A percentile compares a stretch with the other conserved stretches of the same genome.
Conservation (phyloP, 2,888 invertebrate species). For the Amphimallon solstitiale region DNA sequence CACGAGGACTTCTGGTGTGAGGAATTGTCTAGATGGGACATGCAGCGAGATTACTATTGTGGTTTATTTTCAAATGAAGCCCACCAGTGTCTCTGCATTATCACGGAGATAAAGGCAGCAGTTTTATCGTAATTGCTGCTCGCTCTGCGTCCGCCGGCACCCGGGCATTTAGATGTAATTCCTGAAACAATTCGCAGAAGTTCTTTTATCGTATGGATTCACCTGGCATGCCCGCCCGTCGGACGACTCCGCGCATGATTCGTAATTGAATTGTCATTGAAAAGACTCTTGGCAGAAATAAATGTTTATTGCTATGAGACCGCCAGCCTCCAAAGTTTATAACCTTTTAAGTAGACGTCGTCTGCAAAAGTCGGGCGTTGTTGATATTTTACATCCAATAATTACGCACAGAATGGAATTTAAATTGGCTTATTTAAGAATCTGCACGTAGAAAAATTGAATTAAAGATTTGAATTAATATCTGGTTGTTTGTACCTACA, state of each 20-base stretch:
- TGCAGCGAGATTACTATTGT: constrained; percentile 40
- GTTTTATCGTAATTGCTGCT: constrained; percentile 47
- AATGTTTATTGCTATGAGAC: constrained; percentile 2
- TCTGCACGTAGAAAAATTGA: too few species aligned
- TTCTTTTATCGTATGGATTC: constrained; percentile 16
- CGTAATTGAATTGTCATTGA: constrained; percentile 23
- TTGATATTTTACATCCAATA: background rate
- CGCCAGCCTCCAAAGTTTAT: background rate
- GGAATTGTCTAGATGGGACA: constrained; percentile 40
- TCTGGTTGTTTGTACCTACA: too few species aligned
- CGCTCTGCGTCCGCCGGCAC: background rate
- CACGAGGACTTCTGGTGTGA: constrained; percentile 11
- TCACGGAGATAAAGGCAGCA: constrained; percentile 44
- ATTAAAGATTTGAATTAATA: too few species aligned
- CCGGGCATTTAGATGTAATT: constrained; percentile 31
- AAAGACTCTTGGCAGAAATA: background rate
- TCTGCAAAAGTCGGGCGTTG: background rate
- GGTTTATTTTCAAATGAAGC: constrained; percentile 47
- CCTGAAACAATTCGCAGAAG: constrained; percentile 15
- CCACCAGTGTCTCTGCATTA: constrained; percentile 43
- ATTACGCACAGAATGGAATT: too few species aligned
- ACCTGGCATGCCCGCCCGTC: constrained; percentile 22
- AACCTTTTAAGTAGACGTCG: background rate
- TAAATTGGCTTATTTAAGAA: too few species aligned
- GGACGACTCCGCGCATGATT: constrained; percentile 5